These are phyloP conservation scores for Sturnus vulgaris DNA, from an alignment of 2,113 vertebrate genomes.

Conservation along the genomic window DNA sequence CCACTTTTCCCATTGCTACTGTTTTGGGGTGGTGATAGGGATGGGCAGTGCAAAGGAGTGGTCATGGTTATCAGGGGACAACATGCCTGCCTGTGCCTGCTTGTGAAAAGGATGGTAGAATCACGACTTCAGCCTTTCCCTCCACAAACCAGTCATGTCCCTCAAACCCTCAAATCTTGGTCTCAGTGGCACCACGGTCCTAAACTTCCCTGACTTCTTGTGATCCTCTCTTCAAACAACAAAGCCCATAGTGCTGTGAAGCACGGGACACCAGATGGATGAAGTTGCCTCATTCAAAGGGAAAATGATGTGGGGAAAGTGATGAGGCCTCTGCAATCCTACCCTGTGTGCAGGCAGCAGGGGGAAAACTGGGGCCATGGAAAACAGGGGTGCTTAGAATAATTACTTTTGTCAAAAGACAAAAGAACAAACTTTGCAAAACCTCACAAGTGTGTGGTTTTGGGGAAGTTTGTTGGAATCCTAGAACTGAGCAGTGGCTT, in stretches of 20 bases:
- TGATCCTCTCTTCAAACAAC: background rate
- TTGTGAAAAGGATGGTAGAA: background rate
- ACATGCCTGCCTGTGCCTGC: accelerated
- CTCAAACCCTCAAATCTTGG: background rate
- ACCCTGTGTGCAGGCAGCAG: background rate
- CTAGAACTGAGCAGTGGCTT: background rate
- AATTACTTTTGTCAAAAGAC: background rate
- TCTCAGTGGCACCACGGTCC: background rate
- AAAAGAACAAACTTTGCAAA: background rate
- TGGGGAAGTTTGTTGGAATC: background rate
- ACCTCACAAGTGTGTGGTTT: background rate
- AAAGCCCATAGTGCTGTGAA: background rate
- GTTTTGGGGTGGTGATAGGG: background rate
- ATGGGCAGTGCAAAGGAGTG: background rate
- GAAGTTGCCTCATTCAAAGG: background rate
- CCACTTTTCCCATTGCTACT: background rate
- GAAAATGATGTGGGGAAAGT: accelerated
- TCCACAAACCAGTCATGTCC: background rate
- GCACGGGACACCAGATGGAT: background rate
- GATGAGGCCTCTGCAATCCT: background rate
- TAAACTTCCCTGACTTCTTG: background rate
- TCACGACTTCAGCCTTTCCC: background rate
- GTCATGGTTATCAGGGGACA: accelerated
- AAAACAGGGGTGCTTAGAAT: background rate
- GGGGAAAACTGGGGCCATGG: background rate